Evolutionary conservation across 1,140 invertebrate genomes (phyloP), one percentile per base, ranked within the genome.

Genomic region (Papilio polytes): DNA sequence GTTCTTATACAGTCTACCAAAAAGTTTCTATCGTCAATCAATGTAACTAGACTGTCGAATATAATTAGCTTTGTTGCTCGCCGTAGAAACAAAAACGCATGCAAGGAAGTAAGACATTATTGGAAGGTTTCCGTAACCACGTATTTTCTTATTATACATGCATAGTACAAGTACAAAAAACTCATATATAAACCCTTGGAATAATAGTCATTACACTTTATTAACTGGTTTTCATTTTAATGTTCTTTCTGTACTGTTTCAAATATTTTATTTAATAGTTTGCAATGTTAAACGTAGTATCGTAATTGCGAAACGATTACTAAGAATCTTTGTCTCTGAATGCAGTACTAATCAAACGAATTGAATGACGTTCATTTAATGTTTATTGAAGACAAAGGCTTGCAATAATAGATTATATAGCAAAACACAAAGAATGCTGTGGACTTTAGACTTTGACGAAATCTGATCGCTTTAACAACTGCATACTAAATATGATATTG

Each of bases 371-470:
- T 78, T 20, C 76, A 59, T 59, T 78, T 59, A 53, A 59, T 78
- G 31, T 44, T 76, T 59, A 53, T 78, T 77, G 36, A 78, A 59
- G 53, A 44, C 76, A 78, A 78, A 78, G 53, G 76, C 26, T 74
- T 46, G 20, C 20, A 74, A 9, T 74, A 74, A 74, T 22, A 74
- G 44, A 74, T 63, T 13, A 22, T 59, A 77, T 36, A 15, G 12
- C 46, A n/a, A 41, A 41, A 63, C 51, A 56, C 31, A 78, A 41
- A 20, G 76, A 53, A 63, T 59, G 46, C 20, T 59, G 36, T n/a
- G 13, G 41, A 26, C 13, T 72, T 3, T 70, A 36, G 31, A 36
- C 13, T 74, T 46, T 74, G 36, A 46, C 46, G 10, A 6, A 74
- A 48, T 74, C 20, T 74, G 44, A 74, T 9, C 59, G 59, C 22